Evolutionary conservation across 35 echinoderm and acorn worm species (phyloP), one percentile per base, ranked within the genome.

Genomic region (Strongylocentrotus purpuratus): DNA sequence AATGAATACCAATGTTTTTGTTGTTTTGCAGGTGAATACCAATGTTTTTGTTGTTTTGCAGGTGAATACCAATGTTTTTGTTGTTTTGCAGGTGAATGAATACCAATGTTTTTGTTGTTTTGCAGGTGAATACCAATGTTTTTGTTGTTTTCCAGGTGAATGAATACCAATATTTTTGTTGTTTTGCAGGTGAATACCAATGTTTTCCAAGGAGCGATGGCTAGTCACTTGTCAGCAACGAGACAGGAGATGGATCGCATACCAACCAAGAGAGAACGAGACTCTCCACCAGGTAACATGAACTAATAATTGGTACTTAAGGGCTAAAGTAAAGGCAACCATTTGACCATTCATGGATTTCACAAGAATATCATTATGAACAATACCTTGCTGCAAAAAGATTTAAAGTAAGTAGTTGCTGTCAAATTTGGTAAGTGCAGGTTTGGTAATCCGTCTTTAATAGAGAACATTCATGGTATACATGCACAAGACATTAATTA

Each of bases 261-360:
- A 25, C 17, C 91, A 48, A 50, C 91, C 46, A 93, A 93, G 48
- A 33, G 48, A 48, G 91, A 93, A 46, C 35, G 91, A 58, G 91
- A 93, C 28, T 93, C 91, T 31, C 91, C 91, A 47, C 91, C 91
- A 93, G 91, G 91, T 93, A 93, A 88, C 32, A 33, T 33, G 25
- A 86, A 86, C 4, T 31, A 86, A 31, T 13, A 4, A 86, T 11
- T 31, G 20, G 8, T 86, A 86, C 9, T 1, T 10, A 13, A 8
- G 85, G 33, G n/a, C 14, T 22, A 86, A 86, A 86, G 9, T 86
- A 85, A 85, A 20, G 70, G 15, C n/a, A 85, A 20, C 15, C 15
- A 86, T 7, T 86, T 86, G 85, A 31, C 9, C 28, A 86, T 31
- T 31, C 33, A 31, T 86, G 33, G 33, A 20, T 13, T 31, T 31